These are phyloP conservation scores for Mormyrops boulengeri DNA, from an alignment of 2,797 vertebrate species.

Conservation along the genomic window DNA sequence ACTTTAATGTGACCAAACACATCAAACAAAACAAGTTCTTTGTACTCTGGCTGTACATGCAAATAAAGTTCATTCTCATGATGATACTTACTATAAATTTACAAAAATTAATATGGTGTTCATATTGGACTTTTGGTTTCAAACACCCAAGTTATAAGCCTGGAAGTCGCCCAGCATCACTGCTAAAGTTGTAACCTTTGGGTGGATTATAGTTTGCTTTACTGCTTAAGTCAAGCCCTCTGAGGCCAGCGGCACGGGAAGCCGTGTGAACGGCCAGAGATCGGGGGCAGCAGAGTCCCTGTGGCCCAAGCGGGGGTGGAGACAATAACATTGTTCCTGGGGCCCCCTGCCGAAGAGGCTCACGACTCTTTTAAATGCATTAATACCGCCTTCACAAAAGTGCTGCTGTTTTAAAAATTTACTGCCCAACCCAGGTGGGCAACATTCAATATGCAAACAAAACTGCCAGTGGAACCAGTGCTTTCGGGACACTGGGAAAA, in stretches of 20 bases:
- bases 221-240: neutral
- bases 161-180: neutral
- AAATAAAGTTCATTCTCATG: neutral
- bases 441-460: constrained; percentile 33
- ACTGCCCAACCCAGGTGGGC: constrained; percentile 40
- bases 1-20: neutral
- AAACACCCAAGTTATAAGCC: neutral
- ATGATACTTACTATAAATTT: neutral
- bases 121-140: neutral
- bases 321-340: constrained; percentile 7
- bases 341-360: neutral
- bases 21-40: neutral
- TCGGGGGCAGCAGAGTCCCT: constrained; percentile 24
- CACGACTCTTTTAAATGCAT: constrained; percentile 18
- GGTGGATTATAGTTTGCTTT: neutral
- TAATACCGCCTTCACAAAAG: constrained; percentile 29
- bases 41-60: neutral
- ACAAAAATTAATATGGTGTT: neutral
- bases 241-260: neutral
- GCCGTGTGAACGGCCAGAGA: neutral
- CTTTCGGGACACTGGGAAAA: neutral
- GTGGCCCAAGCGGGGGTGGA: constrained; percentile 41
- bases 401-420: constrained; percentile 42
- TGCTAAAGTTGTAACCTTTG: neutral
- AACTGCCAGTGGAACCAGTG: neutral